Evolutionary conservation across 2,888 invertebrate species (phyloP).

Genomic region (Alcis repandata): DNA sequence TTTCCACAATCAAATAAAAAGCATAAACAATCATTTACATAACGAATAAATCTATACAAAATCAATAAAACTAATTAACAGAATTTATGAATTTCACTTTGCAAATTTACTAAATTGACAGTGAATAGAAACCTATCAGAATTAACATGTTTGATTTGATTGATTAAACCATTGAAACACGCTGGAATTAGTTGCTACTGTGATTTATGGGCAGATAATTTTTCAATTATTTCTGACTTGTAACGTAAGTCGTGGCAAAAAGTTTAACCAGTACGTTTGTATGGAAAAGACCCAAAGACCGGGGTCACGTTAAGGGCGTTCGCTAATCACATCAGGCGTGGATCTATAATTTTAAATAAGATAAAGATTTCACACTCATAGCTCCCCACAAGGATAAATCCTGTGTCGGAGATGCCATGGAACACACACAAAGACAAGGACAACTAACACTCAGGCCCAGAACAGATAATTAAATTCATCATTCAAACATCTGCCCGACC

Average conservation of each 20-base stretch:
- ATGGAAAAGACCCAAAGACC: too few species aligned
- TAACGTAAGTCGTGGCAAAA: background rate
- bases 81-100: constrained; percentile 11
- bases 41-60: constrained; percentile 14
- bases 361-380: too few species aligned
- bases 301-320: too few species aligned
- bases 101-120: constrained; percentile 32
- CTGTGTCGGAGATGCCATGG: too few species aligned
- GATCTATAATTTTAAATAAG: too few species aligned
- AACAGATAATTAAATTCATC: too few species aligned
- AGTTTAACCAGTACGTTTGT: too few species aligned
- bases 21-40: constrained; percentile 6
- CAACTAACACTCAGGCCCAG: too few species aligned
- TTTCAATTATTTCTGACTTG: constrained; percentile 12
- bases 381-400: too few species aligned
- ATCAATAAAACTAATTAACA: constrained; percentile 17
- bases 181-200: constrained; percentile 12
- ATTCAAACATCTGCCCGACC: too few species aligned
- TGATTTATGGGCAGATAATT: constrained; percentile 30
- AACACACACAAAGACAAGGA: too few species aligned
- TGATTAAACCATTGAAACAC: constrained; percentile 46
- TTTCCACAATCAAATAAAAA: constrained; percentile 3
- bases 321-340: too few species aligned
- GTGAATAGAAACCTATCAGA: constrained; percentile 47
- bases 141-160: constrained; percentile 58